Percentiles rank a stretch among this genome's conserved stretches.
Evolutionary conservation across 1,140 invertebrate genomes (phyloP).

Genomic region (Anagrus nilaparvatae): DNA sequence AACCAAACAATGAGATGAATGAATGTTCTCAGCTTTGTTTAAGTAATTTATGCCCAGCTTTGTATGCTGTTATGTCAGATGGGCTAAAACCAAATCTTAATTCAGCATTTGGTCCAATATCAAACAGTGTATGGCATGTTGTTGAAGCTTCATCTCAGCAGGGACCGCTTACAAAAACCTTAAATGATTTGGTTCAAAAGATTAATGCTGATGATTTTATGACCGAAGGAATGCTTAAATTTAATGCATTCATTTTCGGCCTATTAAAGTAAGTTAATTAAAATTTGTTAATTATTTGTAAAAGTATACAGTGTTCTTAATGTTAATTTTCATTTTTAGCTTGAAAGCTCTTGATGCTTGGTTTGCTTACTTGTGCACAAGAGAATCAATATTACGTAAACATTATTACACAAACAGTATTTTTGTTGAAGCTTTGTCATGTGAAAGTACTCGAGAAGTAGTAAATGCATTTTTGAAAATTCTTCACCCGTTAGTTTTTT

Average conservation of each 20-base stretch:
- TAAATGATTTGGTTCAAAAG: conserved; percentile 75
- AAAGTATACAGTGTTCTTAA: too few relatives aligned
- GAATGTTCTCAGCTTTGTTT: conserved; percentile 59
- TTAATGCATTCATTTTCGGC: conserved; percentile 82
- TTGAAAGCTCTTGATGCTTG: conserved; percentile 74
- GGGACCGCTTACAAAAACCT: conserved; percentile 72
- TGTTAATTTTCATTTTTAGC: conserved; percentile 37
- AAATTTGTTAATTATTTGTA: too few relatives aligned
- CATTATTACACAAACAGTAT: conserved; percentile 67
- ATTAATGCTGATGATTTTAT: conserved; percentile 77
- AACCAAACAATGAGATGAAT: conserved; percentile 31
- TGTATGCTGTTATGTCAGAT: conserved; percentile 74
- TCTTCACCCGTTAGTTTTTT: conserved; percentile 62
- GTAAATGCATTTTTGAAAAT: conserved; percentile 63
- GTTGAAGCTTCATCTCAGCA: conserved; percentile 81
- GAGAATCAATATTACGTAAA: conserved; percentile 70
- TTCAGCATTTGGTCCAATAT: conserved; percentile 76
- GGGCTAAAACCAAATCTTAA: conserved; percentile 70
- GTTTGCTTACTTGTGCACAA: conserved; percentile 70
- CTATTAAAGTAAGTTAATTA: conserved; percentile 82
- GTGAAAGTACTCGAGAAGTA: conserved; percentile 50
- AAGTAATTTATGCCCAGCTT: conserved; percentile 67
- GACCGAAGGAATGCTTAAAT: conserved; percentile 75
- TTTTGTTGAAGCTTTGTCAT: conserved; percentile 55
- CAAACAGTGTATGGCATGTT: conserved; percentile 81